These are phyloP conservation scores for Crotophaga sulcirostris DNA, from an alignment of 2,113 vertebrate species.

Conservation along the genomic window DNA sequence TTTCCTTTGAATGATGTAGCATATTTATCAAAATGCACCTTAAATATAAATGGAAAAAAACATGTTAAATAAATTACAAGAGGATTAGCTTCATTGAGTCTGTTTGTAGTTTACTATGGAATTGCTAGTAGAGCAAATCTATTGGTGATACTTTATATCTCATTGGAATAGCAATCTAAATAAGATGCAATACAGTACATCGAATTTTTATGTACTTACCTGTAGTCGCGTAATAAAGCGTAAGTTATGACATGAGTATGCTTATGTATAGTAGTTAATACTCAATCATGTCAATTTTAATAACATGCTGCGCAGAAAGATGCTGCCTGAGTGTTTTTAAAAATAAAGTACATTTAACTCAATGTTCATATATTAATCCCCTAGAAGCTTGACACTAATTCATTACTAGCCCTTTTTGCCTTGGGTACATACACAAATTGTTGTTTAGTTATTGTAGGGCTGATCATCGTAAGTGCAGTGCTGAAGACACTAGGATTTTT, in stretches of 20 bases:
- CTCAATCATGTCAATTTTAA: conserved; percentile 47
- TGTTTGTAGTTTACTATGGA: conserved; percentile 1
- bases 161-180: neutral
- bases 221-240: conserved; percentile 42
- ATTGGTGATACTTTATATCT: conserved; percentile 25
- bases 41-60: conserved; percentile 30
- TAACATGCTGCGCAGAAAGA: neutral
- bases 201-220: conserved; percentile 59
- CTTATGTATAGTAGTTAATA: conserved; percentile 25
- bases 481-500: neutral
- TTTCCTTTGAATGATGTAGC: neutral
- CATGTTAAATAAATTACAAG: neutral
- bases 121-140: conserved; percentile 8
- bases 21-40: neutral
- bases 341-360: conserved; percentile 27
- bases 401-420: conserved; percentile 1
- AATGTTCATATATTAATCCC: conserved; percentile 9
- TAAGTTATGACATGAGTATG: neutral
- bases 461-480: neutral
- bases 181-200: conserved; percentile 13
- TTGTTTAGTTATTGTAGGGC: neutral
- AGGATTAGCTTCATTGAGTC: conserved; percentile 35
- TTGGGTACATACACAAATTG: neutral
- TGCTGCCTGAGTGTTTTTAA: conserved; percentile 1
- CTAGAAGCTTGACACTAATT: conserved; percentile 7